A percentile compares a stretch with the other conserved stretches of the same genome.
These are phyloP conservation scores for Drosophila robusta DNA, from an alignment of 2,888 invertebrate species.

Conservation along the genomic window DNA sequence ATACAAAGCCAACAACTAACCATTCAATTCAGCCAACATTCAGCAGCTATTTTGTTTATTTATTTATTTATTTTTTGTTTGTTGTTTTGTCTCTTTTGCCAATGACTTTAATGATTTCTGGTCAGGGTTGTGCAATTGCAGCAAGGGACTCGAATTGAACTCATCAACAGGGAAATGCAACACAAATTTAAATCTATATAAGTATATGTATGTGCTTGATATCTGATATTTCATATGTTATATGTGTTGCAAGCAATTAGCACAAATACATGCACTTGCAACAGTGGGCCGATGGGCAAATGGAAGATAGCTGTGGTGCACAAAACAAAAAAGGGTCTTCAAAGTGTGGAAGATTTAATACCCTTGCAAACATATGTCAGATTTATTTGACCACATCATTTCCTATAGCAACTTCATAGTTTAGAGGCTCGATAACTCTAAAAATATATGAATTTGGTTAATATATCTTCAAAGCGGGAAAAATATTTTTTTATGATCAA, in stretches of 20 bases:
- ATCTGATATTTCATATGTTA: conserved; percentile 10
- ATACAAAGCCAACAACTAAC: not conserved
- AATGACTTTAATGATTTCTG: conserved; percentile 44
- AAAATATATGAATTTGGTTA: too few species aligned
- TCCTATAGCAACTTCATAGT: too few species aligned
- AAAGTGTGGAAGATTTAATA: not conserved
- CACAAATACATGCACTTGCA: conserved; percentile 7
- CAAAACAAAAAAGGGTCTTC: conserved; percentile 18
- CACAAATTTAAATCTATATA: conserved; percentile 4
- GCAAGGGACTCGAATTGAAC: conserved; percentile 19
- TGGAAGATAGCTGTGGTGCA: conserved; percentile 10
- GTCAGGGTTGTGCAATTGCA: conserved; percentile 47
- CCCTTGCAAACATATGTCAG: not conserved
- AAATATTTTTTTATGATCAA: too few species aligned
- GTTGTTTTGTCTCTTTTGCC: conserved; percentile 24
- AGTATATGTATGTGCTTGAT: not conserved
- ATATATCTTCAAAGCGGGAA: too few species aligned
- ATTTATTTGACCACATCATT: too few species aligned
- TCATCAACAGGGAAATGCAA: conserved; percentile 6
- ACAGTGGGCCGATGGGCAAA: conserved; percentile 2
- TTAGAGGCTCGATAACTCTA: too few species aligned
- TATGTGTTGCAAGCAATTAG: conserved; percentile 46
- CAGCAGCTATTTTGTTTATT: conserved; percentile 21
- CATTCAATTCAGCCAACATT: conserved; percentile 11
- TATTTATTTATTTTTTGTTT: conserved; percentile 13